Conservation (phyloP, 1,140 invertebrate genomes). For the Microplitis demolitor region DNA sequence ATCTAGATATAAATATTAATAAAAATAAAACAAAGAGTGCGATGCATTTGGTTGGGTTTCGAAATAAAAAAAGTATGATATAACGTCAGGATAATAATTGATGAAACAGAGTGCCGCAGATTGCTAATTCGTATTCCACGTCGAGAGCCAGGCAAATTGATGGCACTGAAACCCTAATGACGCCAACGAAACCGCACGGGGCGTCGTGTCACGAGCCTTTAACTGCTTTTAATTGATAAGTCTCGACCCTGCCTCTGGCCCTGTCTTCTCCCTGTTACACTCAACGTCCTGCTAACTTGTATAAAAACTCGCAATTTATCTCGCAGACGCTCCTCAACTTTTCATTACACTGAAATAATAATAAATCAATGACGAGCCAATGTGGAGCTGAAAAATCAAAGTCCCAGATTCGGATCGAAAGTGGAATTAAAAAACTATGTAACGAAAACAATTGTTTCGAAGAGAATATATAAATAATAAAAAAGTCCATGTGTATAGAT, state of each 20-base stretch:
- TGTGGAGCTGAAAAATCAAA: too few relatives aligned
- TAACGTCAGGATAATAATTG: slow-evolving; percentile 23
- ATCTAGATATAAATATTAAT: background rate
- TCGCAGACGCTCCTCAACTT: background rate
- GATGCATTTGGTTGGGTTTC: background rate
- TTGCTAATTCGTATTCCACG: slow-evolving; percentile 31
- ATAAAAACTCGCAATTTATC: slow-evolving; percentile 4
- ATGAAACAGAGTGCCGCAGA: slow-evolving; percentile 24
- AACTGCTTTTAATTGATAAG: slow-evolving; percentile 21
- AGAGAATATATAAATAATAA: too few relatives aligned
- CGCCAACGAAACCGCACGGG: slow-evolving; percentile 9
- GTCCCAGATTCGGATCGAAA: too few relatives aligned
- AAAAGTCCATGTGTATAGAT: too few relatives aligned
- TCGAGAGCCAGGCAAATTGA: slow-evolving; percentile 22
- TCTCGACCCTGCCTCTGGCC: background rate
- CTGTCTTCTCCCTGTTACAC: too few relatives aligned
- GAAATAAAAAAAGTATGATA: slow-evolving; percentile 10
- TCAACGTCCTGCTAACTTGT: background rate
- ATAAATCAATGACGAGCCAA: background rate
- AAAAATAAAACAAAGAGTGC: background rate
- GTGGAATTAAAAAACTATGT: too few relatives aligned
- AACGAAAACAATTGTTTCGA: too few relatives aligned
- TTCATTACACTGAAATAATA: background rate
- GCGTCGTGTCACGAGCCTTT: slow-evolving; percentile 15
- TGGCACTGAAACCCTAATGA: slow-evolving; percentile 25